Conservation (phyloP, 2,888 invertebrate species). For the Glyphotaelius pellucidus region DNA sequence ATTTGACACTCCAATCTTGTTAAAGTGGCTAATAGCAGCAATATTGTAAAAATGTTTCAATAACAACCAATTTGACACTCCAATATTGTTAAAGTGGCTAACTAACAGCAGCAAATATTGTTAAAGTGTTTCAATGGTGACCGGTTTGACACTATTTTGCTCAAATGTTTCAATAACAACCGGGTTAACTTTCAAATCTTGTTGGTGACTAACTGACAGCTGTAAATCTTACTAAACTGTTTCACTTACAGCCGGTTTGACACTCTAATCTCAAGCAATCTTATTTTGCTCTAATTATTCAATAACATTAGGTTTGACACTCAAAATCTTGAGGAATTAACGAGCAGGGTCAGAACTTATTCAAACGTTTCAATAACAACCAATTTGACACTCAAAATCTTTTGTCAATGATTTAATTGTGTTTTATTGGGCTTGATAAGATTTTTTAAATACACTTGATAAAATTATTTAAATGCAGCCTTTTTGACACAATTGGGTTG, state of each 20-base stretch:
- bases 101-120: too few species aligned
- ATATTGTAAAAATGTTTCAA: too few species aligned
- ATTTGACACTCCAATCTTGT: background rate
- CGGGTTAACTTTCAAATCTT: background rate
- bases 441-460: too few species aligned
- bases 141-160: background rate
- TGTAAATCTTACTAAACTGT: background rate
- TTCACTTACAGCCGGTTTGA: background rate
- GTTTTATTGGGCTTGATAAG: background rate
- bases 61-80: background rate
- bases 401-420: too few species aligned
- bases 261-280: background rate
- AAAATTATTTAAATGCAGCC: background rate
- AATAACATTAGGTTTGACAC: background rate
- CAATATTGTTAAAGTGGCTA: too few species aligned
- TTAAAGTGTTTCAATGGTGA: background rate
- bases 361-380: background rate
- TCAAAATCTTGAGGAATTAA: background rate
- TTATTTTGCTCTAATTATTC: background rate
- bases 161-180: background rate
- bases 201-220: background rate
- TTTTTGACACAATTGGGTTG: too few species aligned
- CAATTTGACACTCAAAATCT: background rate
- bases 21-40: too few species aligned
- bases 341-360: background rate